These are phyloP conservation scores for Grapholita molesta DNA, from an alignment of 1,140 invertebrate genomes.

Conservation along the genomic window DNA sequence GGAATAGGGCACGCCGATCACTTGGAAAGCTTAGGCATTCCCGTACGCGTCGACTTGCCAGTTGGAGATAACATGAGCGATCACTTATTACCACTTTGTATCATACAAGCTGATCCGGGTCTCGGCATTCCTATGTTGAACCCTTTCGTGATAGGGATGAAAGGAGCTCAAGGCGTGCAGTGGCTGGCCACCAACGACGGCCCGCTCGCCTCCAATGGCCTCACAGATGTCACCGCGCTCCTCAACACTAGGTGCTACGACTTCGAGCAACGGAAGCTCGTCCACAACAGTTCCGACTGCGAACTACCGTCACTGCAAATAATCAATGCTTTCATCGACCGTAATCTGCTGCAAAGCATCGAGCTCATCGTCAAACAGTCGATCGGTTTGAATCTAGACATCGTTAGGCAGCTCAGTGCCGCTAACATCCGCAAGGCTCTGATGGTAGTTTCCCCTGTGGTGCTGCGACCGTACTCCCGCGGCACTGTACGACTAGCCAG, in stretches of 20 bases:
- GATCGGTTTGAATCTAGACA: constrained; percentile 52
- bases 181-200: constrained; percentile 47
- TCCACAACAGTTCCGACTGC: constrained; percentile 35
- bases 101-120: constrained; percentile 62
- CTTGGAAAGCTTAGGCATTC: constrained; percentile 75
- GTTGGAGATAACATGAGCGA: constrained; percentile 89
- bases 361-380: constrained; percentile 42
- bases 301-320: constrained; percentile 42
- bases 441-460: constrained; percentile 72
- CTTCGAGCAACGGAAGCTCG: constrained; percentile 37
- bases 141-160: constrained; percentile 40
- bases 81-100: constrained; percentile 77
- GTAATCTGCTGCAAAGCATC: constrained; percentile 77
- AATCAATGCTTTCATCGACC: constrained; percentile 55
- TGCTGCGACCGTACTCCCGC: constrained; percentile 83
- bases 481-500: constrained; percentile 83
- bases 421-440: constrained; percentile 53
- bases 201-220: constrained; percentile 70
- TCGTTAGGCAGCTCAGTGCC: constrained; percentile 47
- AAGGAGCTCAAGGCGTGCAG: constrained; percentile 60
- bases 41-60: constrained; percentile 79
- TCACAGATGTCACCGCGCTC: constrained; percentile 75
- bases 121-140: constrained; percentile 24
- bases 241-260: constrained; percentile 74
- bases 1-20: constrained; percentile 84